Percentiles rank a stretch among this genome's conserved stretches.
Conservation (phyloP, 2,797 vertebrate genomes). For the Helarctos malayanus region DNA sequence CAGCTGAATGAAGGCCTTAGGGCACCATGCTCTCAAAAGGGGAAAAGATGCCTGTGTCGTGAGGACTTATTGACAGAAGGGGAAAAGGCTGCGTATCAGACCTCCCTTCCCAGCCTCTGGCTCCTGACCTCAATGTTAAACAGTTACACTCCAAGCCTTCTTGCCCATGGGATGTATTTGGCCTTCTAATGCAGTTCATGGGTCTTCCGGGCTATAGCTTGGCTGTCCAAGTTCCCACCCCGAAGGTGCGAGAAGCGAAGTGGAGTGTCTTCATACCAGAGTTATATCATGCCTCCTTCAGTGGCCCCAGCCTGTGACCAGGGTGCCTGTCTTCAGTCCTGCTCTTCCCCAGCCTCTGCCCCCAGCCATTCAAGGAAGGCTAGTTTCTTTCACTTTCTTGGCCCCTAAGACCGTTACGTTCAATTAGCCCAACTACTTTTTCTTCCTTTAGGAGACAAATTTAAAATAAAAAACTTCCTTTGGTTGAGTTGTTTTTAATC, state of each 20-base stretch:
- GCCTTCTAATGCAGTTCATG: not conserved
- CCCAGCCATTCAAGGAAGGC: not conserved
- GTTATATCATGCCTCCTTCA: not conserved
- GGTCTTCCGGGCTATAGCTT: not conserved
- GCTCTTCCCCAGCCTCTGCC: not conserved
- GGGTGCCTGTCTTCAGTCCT: not conserved
- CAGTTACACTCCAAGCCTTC: not conserved
- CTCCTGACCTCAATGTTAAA: not conserved
- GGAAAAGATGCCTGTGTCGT: not conserved
- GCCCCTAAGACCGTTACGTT: not conserved
- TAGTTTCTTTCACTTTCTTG: not conserved
- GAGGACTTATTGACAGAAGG: not conserved
- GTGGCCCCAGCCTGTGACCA: no score
- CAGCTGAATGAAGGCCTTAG: not conserved
- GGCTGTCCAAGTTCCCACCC: not conserved
- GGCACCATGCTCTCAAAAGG: not conserved
- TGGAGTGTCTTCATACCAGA: not conserved
- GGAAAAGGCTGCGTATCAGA: not conserved
- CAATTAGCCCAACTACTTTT: not conserved
- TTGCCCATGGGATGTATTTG: not conserved
- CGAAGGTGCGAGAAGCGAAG: not conserved
- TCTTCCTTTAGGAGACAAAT: not conserved
- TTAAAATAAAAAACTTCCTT: slow-evolving; percentile 24
- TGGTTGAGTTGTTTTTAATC: not conserved
- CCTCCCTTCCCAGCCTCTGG: not conserved